Evolutionary conservation across 35 echinoderm and acorn worm genomes (phyloP).

Genomic region (Anneissia japonica): DNA sequence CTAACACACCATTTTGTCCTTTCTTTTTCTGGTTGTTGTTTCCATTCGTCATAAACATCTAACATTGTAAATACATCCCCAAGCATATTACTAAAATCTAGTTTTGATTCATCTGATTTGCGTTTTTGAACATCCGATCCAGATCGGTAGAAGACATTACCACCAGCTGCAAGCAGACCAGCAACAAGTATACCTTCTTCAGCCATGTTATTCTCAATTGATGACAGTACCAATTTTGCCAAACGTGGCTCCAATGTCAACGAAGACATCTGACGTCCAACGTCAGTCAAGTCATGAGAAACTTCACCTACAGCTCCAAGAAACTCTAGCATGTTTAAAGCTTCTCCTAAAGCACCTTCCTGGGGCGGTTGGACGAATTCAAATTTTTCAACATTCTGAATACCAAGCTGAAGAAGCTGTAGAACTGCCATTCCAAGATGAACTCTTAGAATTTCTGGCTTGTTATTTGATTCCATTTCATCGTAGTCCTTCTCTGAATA

Average conservation of each 20-base stretch:
- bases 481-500: conserved; percentile 28
- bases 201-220: neutral
- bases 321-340: conserved; percentile 15
- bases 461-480: conserved; percentile 16
- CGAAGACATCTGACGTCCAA: conserved; percentile 15
- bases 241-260: conserved; percentile 34
- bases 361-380: conserved; percentile 35
- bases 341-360: conserved; percentile 20
- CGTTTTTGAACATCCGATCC: conserved; percentile 21
- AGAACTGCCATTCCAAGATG: conserved; percentile 44
- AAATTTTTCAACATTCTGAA: conserved; percentile 22
- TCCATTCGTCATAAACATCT: conserved; percentile 13
- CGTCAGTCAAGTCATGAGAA: neutral
- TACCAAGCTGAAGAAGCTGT: conserved; percentile 34
- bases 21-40: conserved; percentile 12
- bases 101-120: conserved; percentile 19
- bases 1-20: conserved; percentile 16
- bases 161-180: conserved; percentile 31
- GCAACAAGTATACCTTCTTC: conserved; percentile 26
- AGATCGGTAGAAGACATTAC: conserved; percentile 25
- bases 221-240: conserved; percentile 29
- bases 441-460: conserved; percentile 41
- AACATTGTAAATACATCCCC: conserved; percentile 38
- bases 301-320: conserved; percentile 24
- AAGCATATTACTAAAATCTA: conserved; percentile 8